phyloP scores from a whole-genome alignment of 2,797 vertebrate species.

The Ceryle rudis region DNA sequence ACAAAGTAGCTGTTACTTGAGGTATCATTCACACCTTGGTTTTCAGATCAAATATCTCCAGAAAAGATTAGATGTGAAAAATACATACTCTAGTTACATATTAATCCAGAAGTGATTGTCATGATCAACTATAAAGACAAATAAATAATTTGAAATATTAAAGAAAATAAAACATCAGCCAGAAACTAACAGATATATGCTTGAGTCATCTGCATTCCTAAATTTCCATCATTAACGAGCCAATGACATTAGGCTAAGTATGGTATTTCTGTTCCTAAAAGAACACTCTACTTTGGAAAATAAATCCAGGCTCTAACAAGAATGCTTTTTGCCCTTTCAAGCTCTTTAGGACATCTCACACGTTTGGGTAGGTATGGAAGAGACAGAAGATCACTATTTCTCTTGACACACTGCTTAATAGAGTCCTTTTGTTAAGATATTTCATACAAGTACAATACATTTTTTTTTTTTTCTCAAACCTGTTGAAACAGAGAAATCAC shows the following conservation, averaged over 20 bases:
- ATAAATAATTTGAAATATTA: neutral
- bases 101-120: neutral
- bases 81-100: neutral
- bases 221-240: neutral
- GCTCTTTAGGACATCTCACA: neutral
- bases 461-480: slow-evolving; percentile 7
- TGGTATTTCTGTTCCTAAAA: neutral
- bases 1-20: neutral
- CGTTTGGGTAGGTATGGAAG: neutral
- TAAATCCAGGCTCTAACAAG: neutral
- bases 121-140: neutral
- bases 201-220: neutral
- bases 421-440: neutral
- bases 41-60: neutral
- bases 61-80: neutral
- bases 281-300: neutral
- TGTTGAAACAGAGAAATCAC: slow-evolving; percentile 24
- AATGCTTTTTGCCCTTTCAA: neutral
- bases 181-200: neutral
- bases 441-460: slow-evolving; percentile 1
- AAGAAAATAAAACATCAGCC: neutral
- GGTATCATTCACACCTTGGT: neutral
- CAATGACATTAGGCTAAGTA: neutral
- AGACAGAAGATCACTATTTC: neutral
- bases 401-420: neutral